Percentiles rank a stretch among this genome's conserved stretches.
phyloP scores from a whole-genome alignment of 2,797 vertebrate species.

The Rhabdomys pumilio region DNA sequence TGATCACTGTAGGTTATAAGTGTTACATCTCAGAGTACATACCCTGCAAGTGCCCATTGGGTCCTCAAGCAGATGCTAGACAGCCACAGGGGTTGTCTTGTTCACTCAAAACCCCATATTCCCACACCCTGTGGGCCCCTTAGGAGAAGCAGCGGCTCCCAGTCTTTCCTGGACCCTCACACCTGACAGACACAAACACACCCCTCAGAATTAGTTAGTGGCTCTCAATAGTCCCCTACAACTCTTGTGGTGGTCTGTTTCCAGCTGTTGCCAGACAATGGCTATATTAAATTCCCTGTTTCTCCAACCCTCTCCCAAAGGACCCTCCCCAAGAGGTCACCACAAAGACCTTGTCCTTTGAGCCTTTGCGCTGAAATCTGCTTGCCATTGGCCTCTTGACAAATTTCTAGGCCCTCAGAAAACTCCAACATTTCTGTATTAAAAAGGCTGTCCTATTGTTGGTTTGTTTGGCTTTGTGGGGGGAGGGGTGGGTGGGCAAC shows the following conservation, averaged over 20 bases:
- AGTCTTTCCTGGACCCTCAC: not conserved
- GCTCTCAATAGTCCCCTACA: not conserved
- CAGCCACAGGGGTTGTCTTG: not conserved
- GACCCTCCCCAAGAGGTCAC: not conserved
- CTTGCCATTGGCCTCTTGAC: conserved; percentile 26
- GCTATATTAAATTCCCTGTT: not conserved
- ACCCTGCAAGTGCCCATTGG: not conserved
- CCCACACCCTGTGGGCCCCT: not conserved
- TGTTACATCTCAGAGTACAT: not conserved
- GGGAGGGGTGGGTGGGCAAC: not conserved
- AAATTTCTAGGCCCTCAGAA: not conserved
- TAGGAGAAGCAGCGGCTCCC: not conserved
- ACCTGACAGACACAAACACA: not conserved
- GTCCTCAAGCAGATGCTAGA: not conserved
- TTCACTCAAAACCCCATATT: not conserved
- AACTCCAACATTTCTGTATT: conserved; percentile 24
- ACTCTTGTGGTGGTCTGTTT: not conserved
- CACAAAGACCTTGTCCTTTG: not conserved
- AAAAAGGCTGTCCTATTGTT: not conserved
- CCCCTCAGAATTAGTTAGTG: not conserved
- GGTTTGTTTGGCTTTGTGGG: not conserved
- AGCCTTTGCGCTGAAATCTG: conserved; percentile 6
- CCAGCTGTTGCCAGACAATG: not conserved
- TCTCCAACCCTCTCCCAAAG: not conserved
- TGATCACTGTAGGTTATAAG: not conserved